These are phyloP conservation scores for Hemiprocne comata DNA, from an alignment of 2,113 vertebrate genomes.

Conservation along the genomic window DNA sequence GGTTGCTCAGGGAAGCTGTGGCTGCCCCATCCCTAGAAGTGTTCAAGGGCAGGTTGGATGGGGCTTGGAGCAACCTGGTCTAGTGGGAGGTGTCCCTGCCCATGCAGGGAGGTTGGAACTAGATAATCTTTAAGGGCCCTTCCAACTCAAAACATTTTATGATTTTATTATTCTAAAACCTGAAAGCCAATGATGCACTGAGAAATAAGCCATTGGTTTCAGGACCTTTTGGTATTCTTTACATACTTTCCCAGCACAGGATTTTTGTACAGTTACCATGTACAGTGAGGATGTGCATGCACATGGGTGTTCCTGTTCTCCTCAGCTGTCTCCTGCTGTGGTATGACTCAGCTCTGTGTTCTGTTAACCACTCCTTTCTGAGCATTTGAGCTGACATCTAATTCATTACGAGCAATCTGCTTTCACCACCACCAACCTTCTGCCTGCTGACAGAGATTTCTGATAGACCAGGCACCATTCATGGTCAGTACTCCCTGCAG, in stretches of 20 bases:
- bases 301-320: neutral
- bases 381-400: constrained; percentile 80
- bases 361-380: constrained; percentile 50
- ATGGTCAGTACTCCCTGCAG: neutral
- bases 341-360: constrained; percentile 63
- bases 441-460: constrained; percentile 53
- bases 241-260: neutral
- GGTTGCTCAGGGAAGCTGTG: too few species aligned
- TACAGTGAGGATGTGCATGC: neutral
- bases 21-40: too few species aligned
- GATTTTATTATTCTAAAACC: neutral
- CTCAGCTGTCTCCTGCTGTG: neutral
- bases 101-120: too few species aligned
- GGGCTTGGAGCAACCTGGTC: too few species aligned
- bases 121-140: too few species aligned
- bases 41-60: too few species aligned
- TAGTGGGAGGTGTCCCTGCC: too few species aligned
- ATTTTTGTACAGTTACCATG: accelerated
- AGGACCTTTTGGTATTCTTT: too few species aligned
- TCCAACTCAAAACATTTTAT: too few species aligned
- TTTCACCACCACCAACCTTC: constrained; percentile 69
- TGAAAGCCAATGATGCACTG: neutral
- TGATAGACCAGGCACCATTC: constrained; percentile 47
- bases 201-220: too few species aligned
- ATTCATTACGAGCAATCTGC: constrained; percentile 80